Base-by-base conservation (phyloP, 2,113 vertebrate genomes). In the Rallus limicola region DNA sequence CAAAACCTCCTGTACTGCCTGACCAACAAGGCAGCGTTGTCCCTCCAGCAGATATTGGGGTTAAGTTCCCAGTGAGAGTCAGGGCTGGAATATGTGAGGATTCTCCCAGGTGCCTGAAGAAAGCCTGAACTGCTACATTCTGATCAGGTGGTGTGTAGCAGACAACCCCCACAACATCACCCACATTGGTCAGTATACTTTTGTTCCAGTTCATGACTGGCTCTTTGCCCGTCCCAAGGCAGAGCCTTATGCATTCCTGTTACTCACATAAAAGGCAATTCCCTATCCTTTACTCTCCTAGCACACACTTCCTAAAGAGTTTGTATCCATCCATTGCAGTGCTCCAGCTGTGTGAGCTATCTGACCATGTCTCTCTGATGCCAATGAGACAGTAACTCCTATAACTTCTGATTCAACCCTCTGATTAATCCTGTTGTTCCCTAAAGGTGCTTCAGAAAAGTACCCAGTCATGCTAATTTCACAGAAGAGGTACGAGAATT, bases 251-350 rank as follows among this genome's bases (percentile, higher is more conserved):
- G 7, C 4, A 14, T 68, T 69, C 11, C 34, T 28, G 3, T 31
- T 40, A 28, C 16, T 82, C 28, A 42, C 5, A 33, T 13, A 31
- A 84, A 70, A 75, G 11, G 7, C n/a, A 78, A 3, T 3, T 68
- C 5, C 11, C 16, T 4, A 12, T 81, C 44, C 56, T 18, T 40
- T 28, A 6, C 7, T 10, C 75, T 75, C 65, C 12, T 33, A 79
- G 20, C 2, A 31, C 1, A 1, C 5, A 0, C 7, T 78, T 74
- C 11, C 9, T 29, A 34, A 65, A 58, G 8, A 18, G 8, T 21
- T 14, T 62, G 19, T 18, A 1, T 18, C 14, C 18, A 28, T n/a
- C 16, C 16, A 31, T 8, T 3, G 0, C 21, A n/a, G 64, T 15
- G 10, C 20, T 75, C 20, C 34, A 70, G 34, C 20, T 62, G 5